phyloP scores from a whole-genome alignment of 2,888 invertebrate species.

The Hyles lineata region DNA sequence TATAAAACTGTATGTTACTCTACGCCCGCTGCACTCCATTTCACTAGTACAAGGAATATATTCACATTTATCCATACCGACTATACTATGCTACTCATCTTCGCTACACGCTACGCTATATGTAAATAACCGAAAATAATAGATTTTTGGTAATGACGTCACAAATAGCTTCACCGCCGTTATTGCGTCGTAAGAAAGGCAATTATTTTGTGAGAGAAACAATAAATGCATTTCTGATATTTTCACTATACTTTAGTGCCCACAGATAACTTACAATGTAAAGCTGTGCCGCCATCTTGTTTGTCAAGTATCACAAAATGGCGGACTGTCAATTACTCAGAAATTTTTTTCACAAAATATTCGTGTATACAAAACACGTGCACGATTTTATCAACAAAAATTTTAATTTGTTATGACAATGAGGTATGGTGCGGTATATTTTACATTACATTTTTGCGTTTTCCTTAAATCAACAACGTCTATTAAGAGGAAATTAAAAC shows the following conservation, averaged over 20 bases:
- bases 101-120: constrained; percentile 54
- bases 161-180: constrained; percentile 34
- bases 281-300: constrained; percentile 29
- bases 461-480: constrained; percentile 8
- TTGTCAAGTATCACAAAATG: constrained; percentile 16
- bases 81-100: constrained; percentile 56
- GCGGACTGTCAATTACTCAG: constrained; percentile 16
- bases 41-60: constrained; percentile 39
- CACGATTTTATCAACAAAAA: constrained; percentile 27
- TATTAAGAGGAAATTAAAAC: neutral
- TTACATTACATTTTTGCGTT: constrained; percentile 28
- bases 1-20: constrained; percentile 24
- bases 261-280: constrained; percentile 10
- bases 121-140: constrained; percentile 52
- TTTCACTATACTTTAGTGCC: neutral
- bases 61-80: constrained; percentile 51
- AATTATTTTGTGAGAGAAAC: constrained; percentile 23
- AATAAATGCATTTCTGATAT: constrained; percentile 20
- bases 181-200: constrained; percentile 24
- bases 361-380: constrained; percentile 29
- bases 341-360: constrained; percentile 35
- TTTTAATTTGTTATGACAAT: constrained; percentile 52
- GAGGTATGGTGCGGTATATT: constrained; percentile 69
- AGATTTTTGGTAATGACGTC: constrained; percentile 56
- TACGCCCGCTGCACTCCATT: neutral